Evolutionary conservation across 2,888 invertebrate species (phyloP).

Genomic region (Chymomyza caudatula): DNA sequence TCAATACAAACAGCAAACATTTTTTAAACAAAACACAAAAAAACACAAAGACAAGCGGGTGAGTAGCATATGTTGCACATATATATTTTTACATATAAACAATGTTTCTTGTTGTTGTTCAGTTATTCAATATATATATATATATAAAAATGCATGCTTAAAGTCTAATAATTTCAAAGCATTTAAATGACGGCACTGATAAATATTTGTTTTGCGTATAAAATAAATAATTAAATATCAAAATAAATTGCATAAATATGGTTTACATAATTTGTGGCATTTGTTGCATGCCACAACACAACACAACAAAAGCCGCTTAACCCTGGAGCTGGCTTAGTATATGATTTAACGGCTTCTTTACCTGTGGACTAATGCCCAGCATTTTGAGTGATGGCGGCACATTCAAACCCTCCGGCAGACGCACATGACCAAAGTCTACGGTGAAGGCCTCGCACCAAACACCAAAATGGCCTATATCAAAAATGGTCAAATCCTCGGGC

Average conservation of each 20-base stretch:
- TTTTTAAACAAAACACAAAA: slow-evolving; percentile 41
- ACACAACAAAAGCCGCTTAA: slow-evolving; percentile 34
- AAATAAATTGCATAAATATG: slow-evolving; percentile 26
- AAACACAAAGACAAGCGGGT: slow-evolving; percentile 55
- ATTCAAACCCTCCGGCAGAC: slow-evolving; percentile 86
- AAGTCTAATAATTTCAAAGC: slow-evolving; percentile 50
- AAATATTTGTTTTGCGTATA: slow-evolving; percentile 33
- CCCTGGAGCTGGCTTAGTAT: slow-evolving; percentile 72
- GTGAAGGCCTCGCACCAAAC: slow-evolving; percentile 96
- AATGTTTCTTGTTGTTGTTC: slow-evolving; percentile 5
- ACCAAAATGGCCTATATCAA: slow-evolving; percentile 94
- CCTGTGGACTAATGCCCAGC: slow-evolving; percentile 96
- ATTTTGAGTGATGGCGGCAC: slow-evolving; percentile 95
- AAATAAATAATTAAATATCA: slow-evolving; percentile 43
- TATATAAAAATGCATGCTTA: slow-evolving; percentile 49
- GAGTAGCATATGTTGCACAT: slow-evolving; percentile 61
- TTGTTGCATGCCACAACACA: too few relatives aligned
- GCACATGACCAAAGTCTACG: slow-evolving; percentile 93
- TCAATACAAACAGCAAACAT: slow-evolving; percentile 48
- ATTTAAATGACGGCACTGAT: slow-evolving; percentile 34
- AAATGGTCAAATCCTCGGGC: slow-evolving; percentile 92
- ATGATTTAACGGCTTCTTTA: slow-evolving; percentile 79
- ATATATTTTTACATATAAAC: slow-evolving; percentile 35
- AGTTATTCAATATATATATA: slow-evolving; percentile 28
- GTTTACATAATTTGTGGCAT: slow-evolving; percentile 12